Evolutionary conservation across 2,888 invertebrate species (phyloP), one percentile per base, ranked within the genome.

Genomic region (Leptopilina myrica): DNA sequence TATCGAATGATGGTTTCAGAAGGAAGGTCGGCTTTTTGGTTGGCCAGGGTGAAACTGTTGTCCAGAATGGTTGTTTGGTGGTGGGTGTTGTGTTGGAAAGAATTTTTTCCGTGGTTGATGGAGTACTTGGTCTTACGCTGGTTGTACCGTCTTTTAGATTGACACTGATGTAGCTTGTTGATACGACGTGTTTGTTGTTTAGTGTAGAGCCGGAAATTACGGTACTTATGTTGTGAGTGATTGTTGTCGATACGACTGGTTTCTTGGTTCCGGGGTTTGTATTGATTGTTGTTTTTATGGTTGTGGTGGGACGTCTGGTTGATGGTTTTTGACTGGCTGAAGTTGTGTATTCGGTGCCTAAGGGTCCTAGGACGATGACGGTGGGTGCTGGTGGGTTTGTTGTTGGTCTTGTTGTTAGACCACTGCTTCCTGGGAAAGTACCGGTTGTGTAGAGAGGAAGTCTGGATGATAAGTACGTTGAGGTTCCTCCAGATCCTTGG

Each of bases 291-390:
- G 80, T 75, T 2, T 79, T 62, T 26, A 77, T 79, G 12, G 81
- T 84, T 0, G 81, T 83, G 0, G 84, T 78, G 4, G 86, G 84
- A 59, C 83, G 81, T 81, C 90, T 89, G 2, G 90, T 89, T 0
- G 91, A 87, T 0, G 89, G 87, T 65, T 88, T 89, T 62, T 88
- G 89, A 5, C 90, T 90, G 2, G 90, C 88, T 11, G 89, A 85
- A 0, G 91, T 90, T 49, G 88, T 88, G 81, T 85, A 89, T 53
- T 91, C 89, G 20, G 91, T 89, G 14, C 87, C 88, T 1, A 90
- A 79, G 5, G 94, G 93, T 1, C 93, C 93, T 2, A 94, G 88
- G 8, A 94, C 94, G n/a, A 94, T 94, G 5, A 94, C 92, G 0
- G 94, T 94, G 0, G 94, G 94, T 11, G 94, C 93, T 80, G 92